Percentiles rank a stretch among this genome's conserved stretches.
phyloP scores from a whole-genome alignment of 2,113 vertebrate species.

The Marmota flaviventris region DNA sequence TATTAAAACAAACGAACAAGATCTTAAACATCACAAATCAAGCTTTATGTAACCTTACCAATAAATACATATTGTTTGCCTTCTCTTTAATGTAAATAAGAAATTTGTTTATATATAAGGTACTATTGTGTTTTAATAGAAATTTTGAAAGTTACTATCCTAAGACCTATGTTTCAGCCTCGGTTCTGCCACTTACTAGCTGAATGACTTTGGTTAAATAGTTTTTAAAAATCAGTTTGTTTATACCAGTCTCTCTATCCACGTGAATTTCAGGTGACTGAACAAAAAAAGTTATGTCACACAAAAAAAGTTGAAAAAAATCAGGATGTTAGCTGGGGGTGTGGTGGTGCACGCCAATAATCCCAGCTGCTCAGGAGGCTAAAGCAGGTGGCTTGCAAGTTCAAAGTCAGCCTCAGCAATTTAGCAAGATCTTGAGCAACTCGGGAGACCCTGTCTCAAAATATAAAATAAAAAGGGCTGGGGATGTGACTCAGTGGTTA shows the following conservation, averaged over 20 bases:
- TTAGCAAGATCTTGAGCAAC: too few species aligned
- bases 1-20: conserved; percentile 1
- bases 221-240: not conserved
- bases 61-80: not conserved
- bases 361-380: too few species aligned
- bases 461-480: too few species aligned
- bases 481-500: too few species aligned
- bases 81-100: not conserved
- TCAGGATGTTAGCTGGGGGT: not conserved
- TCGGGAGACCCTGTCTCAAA: too few species aligned
- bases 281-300: not conserved
- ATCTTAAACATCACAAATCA: not conserved
- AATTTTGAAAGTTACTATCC: not conserved
- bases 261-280: not conserved
- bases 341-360: too few species aligned
- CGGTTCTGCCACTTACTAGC: not conserved
- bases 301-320: not conserved
- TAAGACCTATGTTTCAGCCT: not conserved
- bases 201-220: not conserved
- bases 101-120: not conserved
- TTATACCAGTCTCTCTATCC: not conserved
- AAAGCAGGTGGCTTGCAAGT: too few species aligned
- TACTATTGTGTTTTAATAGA: not conserved
- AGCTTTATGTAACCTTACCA: not conserved
- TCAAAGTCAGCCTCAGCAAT: too few species aligned